Evolutionary conservation across 2,797 vertebrate species (phyloP).

Genomic region (Gambusia yucatana): DNA sequence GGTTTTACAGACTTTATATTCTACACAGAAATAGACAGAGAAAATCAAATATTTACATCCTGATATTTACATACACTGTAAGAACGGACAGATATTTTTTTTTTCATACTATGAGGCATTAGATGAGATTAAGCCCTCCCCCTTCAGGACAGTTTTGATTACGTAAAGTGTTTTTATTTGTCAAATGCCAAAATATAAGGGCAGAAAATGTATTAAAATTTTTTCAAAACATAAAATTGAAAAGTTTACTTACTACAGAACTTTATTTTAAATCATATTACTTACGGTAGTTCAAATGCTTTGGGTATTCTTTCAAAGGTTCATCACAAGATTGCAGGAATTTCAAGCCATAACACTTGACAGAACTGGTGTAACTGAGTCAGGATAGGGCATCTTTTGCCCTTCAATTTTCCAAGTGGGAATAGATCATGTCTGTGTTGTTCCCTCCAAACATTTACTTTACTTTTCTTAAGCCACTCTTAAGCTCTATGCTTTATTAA

Average conservation of each 20-base stretch:
- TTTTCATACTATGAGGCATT: background rate
- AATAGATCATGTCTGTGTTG: background rate
- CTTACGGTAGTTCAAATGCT: background rate
- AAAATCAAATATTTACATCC: background rate
- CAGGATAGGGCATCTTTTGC: background rate
- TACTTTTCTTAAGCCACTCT: background rate
- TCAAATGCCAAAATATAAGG: background rate
- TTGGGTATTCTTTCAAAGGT: background rate
- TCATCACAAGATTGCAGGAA: background rate
- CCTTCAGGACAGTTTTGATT: background rate
- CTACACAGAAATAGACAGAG: too few relatives aligned
- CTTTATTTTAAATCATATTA: background rate
- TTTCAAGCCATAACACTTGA: background rate
- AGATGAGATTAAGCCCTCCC: background rate
- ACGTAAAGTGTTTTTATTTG: background rate
- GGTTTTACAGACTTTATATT: background rate
- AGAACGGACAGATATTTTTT: background rate
- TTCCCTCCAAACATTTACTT: background rate
- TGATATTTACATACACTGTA: background rate
- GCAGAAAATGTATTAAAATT: fast-evolving
- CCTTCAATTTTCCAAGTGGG: too few relatives aligned
- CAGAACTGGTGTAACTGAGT: background rate
- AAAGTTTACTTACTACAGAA: background rate
- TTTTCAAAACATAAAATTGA: background rate
- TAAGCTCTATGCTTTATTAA: too few relatives aligned